These are phyloP conservation scores for Macquaria ambigua DNA, from an alignment of 2,113 vertebrate species.

Conservation along the genomic window DNA sequence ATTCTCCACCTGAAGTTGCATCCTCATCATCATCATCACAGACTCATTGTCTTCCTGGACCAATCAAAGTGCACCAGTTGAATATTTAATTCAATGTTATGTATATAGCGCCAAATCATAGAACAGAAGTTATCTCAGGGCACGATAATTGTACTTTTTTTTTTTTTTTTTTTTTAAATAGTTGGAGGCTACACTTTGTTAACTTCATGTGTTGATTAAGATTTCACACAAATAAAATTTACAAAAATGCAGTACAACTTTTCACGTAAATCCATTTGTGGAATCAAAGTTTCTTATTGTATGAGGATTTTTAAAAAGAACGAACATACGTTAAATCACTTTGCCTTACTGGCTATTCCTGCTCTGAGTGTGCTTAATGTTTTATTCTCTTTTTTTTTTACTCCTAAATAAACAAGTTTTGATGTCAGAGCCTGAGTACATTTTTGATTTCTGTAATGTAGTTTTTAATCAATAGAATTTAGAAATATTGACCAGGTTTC, in stretches of 20 bases:
- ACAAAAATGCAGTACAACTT: too few relatives aligned
- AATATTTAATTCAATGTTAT: too few relatives aligned
- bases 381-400: neutral
- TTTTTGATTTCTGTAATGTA: neutral
- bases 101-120: too few relatives aligned
- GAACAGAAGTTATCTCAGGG: too few relatives aligned
- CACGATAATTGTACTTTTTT: neutral
- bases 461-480: neutral
- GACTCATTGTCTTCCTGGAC: neutral
- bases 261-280: neutral
- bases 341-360: neutral
- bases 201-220: neutral
- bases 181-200: neutral
- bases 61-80: neutral
- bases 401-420: neutral
- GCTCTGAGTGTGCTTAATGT: neutral
- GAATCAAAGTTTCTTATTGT: neutral
- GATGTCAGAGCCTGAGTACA: neutral
- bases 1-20: neutral
- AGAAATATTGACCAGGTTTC: neutral
- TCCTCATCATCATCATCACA: neutral
- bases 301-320: neutral
- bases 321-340: too few relatives aligned
- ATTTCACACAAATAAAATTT: neutral
- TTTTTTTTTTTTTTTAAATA: neutral